Evolutionary conservation across 1,140 invertebrate species (phyloP).

Genomic region (Brachionus rotundiformis): DNA sequence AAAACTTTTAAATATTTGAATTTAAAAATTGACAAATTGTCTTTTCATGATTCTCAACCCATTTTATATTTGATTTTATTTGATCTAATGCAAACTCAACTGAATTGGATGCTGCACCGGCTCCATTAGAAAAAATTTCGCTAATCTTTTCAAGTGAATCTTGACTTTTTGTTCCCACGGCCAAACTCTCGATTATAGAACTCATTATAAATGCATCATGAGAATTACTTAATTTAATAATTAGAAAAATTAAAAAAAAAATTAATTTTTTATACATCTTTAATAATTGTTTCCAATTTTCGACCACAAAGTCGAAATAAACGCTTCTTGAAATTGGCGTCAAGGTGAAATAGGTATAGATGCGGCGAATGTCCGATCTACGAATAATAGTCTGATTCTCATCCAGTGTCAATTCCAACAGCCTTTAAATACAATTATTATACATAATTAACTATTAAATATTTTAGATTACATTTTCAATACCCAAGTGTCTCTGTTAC

Average conservation of each 20-base stretch:
- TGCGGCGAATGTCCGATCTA: conserved; percentile 34
- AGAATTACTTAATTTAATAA: neutral
- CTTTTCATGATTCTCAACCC: conserved; percentile 28
- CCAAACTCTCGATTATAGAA: conserved; percentile 17
- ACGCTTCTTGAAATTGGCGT: conserved; percentile 43
- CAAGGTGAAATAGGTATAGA: conserved; percentile 36
- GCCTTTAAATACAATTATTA: neutral
- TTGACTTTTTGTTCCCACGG: conserved; percentile 26
- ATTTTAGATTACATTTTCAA: conserved; percentile 13
- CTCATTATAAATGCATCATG: conserved; percentile 51
- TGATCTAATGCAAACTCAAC: conserved; percentile 7
- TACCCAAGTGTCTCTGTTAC: conserved; percentile 42
- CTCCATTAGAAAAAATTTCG: neutral
- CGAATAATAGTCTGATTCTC: conserved; percentile 35
- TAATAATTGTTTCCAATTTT: conserved; percentile 24
- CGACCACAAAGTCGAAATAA: conserved; percentile 24
- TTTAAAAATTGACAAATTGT: conserved; percentile 41
- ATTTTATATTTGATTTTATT: conserved; percentile 50
- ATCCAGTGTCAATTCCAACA: conserved; percentile 15
- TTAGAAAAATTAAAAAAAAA: neutral
- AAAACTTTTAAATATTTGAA: neutral
- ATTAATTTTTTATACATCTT: conserved; percentile 20
- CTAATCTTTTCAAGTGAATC: conserved; percentile 1
- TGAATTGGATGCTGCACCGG: conserved; percentile 20
- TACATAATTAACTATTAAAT: neutral